phyloP scores from a whole-genome alignment of 2,113 vertebrate species.

The Peromyscus maniculatus region DNA sequence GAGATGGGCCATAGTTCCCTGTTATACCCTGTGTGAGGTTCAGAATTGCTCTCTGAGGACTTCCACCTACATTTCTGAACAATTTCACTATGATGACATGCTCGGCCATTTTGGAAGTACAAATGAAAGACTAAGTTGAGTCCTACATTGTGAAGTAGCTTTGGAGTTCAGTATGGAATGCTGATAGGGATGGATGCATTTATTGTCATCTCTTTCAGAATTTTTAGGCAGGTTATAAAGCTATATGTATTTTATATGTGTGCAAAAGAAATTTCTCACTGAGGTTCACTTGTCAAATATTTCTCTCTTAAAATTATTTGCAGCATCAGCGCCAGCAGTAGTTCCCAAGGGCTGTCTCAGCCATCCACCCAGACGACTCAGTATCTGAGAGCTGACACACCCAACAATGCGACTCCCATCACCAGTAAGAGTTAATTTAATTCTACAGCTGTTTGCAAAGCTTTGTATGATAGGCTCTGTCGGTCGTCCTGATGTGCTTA shows the following conservation, averaged over 20 bases:
- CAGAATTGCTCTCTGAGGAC: background rate
- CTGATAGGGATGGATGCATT: background rate
- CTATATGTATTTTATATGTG: background rate
- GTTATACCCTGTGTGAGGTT: background rate
- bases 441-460: slow-evolving; percentile 59
- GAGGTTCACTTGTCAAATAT: slow-evolving; percentile 41
- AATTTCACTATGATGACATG: background rate
- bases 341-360: slow-evolving; percentile 98
- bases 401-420: slow-evolving; percentile 97
- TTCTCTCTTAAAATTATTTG: slow-evolving; percentile 76
- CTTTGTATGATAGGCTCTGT: background rate
- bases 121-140: background rate
- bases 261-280: slow-evolving; percentile 44
- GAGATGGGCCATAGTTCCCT: background rate
- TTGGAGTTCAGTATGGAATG: background rate
- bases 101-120: background rate
- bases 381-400: slow-evolving; percentile 98
- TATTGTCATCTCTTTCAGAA: slow-evolving; percentile 7
- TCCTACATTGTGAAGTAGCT: background rate
- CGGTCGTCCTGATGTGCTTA: background rate
- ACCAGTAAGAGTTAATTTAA: slow-evolving; percentile 95
- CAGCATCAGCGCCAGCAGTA: slow-evolving; percentile 97
- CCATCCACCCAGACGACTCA: slow-evolving; percentile 99
- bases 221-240: slow-evolving; percentile 54
- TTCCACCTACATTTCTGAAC: background rate